Conservation (phyloP, 2,797 vertebrate species). For the Zalophus californianus region DNA sequence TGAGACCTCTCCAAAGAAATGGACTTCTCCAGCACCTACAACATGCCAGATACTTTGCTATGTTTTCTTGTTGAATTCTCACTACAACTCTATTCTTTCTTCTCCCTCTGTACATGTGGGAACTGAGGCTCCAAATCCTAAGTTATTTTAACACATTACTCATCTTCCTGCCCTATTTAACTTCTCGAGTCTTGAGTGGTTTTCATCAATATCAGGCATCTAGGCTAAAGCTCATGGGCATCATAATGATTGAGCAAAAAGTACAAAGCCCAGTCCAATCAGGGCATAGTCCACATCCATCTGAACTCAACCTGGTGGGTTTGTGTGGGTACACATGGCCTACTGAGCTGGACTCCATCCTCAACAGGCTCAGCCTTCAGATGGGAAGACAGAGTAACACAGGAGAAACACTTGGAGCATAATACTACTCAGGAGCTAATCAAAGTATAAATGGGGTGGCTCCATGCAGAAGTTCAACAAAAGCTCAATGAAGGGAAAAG, state of each 20-base stretch:
- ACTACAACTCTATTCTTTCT: not conserved
- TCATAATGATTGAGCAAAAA: not conserved
- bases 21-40: not conserved
- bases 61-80: not conserved
- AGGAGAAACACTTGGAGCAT: not conserved
- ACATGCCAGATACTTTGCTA: not conserved
- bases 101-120: not conserved
- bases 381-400: not conserved
- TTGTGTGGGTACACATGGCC: not conserved
- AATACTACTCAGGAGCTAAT: not conserved
- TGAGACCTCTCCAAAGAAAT: not conserved
- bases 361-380: not conserved
- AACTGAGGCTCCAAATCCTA: slow-evolving; percentile 7
- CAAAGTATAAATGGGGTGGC: not conserved
- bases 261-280: not conserved
- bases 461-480: not conserved
- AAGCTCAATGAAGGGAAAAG: not conserved
- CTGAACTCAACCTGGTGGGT: not conserved
- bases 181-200: slow-evolving; percentile 6
- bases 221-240: not conserved
- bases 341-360: not conserved
- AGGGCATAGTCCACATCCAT: not conserved
- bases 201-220: slow-evolving; percentile 37
- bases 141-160: not conserved
- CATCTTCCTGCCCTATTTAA: slow-evolving; percentile 2